These are phyloP conservation scores for Epinephelus malabaricus DNA, from an alignment of 2,797 vertebrate species.

Conservation along the genomic window DNA sequence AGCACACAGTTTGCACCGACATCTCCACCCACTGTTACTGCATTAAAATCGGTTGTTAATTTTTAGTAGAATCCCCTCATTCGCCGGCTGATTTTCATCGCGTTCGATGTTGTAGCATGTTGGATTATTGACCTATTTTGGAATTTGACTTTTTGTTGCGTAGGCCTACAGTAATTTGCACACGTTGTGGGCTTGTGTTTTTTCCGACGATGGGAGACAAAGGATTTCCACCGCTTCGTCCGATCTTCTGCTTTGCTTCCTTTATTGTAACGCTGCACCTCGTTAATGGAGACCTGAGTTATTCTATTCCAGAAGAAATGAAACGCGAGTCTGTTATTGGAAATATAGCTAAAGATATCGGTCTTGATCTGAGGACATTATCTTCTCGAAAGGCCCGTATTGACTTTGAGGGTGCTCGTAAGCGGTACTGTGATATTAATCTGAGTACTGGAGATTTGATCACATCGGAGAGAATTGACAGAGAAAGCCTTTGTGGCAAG, in stretches of 20 bases:
- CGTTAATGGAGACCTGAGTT: slow-evolving; percentile 68
- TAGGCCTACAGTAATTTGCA: not conserved
- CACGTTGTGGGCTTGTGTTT: not conserved
- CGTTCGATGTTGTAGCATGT: not conserved
- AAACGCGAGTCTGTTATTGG: slow-evolving; percentile 59
- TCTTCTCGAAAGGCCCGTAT: slow-evolving; percentile 47
- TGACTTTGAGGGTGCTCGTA: not conserved
- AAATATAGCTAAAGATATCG: slow-evolving; percentile 76
- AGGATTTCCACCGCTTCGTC: not conserved
- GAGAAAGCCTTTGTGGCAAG: no score
- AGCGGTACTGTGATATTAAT: no score
- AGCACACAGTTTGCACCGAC: slow-evolving; percentile 9
- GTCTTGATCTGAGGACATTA: slow-evolving; percentile 55
- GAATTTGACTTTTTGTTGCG: rapidly evolving
- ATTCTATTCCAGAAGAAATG: slow-evolving; percentile 66
- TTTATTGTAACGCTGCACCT: slow-evolving; percentile 32
- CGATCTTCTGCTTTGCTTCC: slow-evolving; percentile 18
- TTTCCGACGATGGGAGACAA: slow-evolving; percentile 44
- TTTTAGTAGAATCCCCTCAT: not conserved
- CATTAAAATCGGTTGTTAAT: not conserved
- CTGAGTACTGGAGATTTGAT: no score
- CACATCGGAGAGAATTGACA: no score
- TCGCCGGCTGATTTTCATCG: not conserved
- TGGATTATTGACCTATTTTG: not conserved
- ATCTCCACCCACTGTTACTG: slow-evolving; percentile 63